phyloP scores from a whole-genome alignment of 2,797 vertebrate species.

The Cuculus canorus region DNA sequence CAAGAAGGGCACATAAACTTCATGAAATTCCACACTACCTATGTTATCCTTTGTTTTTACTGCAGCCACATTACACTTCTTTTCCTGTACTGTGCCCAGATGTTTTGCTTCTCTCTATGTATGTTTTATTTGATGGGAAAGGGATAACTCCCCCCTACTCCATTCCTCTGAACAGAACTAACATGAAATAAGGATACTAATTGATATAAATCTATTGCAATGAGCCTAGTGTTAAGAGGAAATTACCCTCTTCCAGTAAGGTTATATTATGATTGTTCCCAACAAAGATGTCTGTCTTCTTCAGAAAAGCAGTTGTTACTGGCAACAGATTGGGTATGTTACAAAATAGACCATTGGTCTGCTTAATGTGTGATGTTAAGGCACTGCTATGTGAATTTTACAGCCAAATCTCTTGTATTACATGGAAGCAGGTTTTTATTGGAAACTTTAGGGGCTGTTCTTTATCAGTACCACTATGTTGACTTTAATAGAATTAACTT shows the following conservation, averaged over 20 bases:
- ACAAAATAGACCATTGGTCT: not conserved
- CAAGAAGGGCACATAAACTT: not conserved
- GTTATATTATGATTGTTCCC: not conserved
- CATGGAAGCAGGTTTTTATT: not conserved
- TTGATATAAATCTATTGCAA: not conserved
- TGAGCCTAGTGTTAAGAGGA: not conserved
- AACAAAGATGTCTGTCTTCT: not conserved
- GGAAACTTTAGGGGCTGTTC: not conserved
- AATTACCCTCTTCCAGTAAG: not conserved
- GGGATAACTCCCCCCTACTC: not conserved
- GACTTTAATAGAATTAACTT: not conserved
- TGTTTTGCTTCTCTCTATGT: not conserved
- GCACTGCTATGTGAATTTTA: not conserved
- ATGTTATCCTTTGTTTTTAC: not conserved
- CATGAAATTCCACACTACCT: not conserved
- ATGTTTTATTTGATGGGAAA: not conserved
- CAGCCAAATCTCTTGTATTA: not conserved
- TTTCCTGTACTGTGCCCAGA: not conserved
- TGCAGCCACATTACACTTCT: not conserved
- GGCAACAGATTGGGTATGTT: not conserved
- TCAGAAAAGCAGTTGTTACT: conserved; percentile 2
- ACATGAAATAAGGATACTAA: not conserved
- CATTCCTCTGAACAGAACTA: not conserved
- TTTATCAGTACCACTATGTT: rapidly evolving
- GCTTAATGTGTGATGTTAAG: not conserved